Conservation (phyloP, 2,113 vertebrate genomes). For the Gulo gulo region DNA sequence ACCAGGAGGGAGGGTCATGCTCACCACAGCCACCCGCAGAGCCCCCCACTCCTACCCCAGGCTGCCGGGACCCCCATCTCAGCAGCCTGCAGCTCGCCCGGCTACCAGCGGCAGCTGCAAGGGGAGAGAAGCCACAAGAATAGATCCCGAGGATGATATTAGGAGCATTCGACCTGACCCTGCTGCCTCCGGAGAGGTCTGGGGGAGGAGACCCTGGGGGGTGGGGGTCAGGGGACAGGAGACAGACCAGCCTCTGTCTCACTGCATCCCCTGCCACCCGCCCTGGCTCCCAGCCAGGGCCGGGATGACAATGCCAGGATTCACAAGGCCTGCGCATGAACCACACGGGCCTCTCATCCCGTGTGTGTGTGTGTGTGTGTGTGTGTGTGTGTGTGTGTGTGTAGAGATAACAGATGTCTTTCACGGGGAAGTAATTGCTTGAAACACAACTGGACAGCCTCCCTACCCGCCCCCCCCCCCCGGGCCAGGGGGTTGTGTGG, state of each 20-base stretch:
- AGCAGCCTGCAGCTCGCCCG: conserved; percentile 9
- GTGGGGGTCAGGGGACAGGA: conserved; percentile 43
- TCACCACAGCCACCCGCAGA: not conserved
- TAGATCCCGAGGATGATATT: conserved; percentile 75
- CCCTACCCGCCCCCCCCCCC: not conserved
- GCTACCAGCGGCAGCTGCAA: conserved; percentile 50
- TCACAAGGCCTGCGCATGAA: conserved; percentile 64
- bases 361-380: conserved; percentile 44
- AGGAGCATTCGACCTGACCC: conserved; percentile 68
- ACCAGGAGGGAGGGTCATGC: not conserved
- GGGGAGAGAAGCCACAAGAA: conserved; percentile 58
- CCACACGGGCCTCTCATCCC: conserved; percentile 21
- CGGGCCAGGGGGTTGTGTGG: not conserved
- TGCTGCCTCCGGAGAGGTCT: conserved; percentile 68
- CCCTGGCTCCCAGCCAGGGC: not conserved
- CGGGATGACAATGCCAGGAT: conserved; percentile 65
- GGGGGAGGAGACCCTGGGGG: conserved; percentile 29
- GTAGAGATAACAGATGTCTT: conserved; percentile 58
- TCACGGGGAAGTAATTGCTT: conserved; percentile 45
- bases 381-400: too few relatives aligned
- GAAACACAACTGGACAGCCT: conserved; percentile 43
- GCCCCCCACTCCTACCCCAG: not conserved
- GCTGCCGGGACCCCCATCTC: not conserved
- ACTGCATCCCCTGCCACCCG: conserved; percentile 20
- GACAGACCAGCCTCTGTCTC: conserved; percentile 76